These are phyloP conservation scores for Thripadectes ignobilis DNA, from an alignment of 2,797 vertebrate species.

Conservation along the genomic window DNA sequence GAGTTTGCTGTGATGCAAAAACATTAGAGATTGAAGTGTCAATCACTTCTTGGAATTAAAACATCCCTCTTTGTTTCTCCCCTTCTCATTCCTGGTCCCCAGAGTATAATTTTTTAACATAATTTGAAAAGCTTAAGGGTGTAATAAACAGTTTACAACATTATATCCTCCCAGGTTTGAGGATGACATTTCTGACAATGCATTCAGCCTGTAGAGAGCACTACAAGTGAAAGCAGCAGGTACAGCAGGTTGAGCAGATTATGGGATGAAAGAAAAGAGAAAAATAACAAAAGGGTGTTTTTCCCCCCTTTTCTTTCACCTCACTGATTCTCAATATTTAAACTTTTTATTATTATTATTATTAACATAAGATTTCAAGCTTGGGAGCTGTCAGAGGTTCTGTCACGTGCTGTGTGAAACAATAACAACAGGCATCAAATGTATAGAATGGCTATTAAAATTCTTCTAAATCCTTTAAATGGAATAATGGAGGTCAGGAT, in stretches of 20 bases:
- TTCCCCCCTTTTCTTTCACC: background rate
- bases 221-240: background rate
- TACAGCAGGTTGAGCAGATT: background rate
- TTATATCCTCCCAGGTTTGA: background rate
- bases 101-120: background rate
- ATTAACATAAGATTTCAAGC: background rate
- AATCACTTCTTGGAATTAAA: background rate
- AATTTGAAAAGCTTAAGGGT: background rate
- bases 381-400: background rate
- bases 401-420: background rate
- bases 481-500: background rate
- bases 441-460: background rate
- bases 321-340: background rate
- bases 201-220: background rate
- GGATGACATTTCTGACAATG: background rate
- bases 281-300: fast-evolving
- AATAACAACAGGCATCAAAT: background rate
- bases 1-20: background rate
- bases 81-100: background rate
- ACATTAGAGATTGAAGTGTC: background rate
- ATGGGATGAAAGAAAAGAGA: background rate
- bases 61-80: background rate
- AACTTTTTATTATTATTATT: background rate
- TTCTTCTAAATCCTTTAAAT: background rate
- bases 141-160: background rate